Conservation (phyloP, 2,888 invertebrate species). For the Lasioglossum figueresi region DNA sequence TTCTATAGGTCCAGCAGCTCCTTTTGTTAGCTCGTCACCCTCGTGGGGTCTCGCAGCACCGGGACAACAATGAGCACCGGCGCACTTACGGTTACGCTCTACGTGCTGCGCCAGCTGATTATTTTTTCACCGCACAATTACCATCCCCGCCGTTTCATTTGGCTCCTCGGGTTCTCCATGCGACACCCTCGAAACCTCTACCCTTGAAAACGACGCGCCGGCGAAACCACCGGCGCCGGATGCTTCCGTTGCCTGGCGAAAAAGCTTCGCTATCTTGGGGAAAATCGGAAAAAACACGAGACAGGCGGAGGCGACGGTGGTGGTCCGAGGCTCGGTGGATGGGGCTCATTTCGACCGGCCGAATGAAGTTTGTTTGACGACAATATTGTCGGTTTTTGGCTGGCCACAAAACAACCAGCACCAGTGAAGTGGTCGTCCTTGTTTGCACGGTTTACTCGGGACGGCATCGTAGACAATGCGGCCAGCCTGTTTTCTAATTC, state of each 20-base stretch:
- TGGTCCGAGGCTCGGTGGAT: slow-evolving; percentile 15
- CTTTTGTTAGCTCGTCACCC: slow-evolving; percentile 59
- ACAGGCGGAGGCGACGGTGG: neutral
- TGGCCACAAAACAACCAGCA: slow-evolving; percentile 20
- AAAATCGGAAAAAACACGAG: slow-evolving; percentile 19
- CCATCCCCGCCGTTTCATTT: slow-evolving; percentile 65
- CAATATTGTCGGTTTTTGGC: slow-evolving; percentile 41
- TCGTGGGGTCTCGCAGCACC: slow-evolving; percentile 41
- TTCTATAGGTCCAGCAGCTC: slow-evolving; percentile 60
- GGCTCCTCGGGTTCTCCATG: slow-evolving; percentile 16
- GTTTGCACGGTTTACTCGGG: slow-evolving; percentile 31
- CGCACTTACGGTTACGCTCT: slow-evolving; percentile 59
- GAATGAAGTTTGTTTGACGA: slow-evolving; percentile 64
- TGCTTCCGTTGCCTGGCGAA: slow-evolving; percentile 8
- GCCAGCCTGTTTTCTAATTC: slow-evolving; percentile 18
- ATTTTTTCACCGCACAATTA: slow-evolving; percentile 81
- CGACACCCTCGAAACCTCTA: slow-evolving; percentile 48
- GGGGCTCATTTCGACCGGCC: slow-evolving; percentile 45
- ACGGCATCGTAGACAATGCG: slow-evolving; percentile 5
- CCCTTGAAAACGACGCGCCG: slow-evolving; percentile 32
- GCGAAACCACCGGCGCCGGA: neutral
- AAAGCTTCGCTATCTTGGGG: slow-evolving; percentile 29
- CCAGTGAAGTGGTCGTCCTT: slow-evolving; percentile 1
- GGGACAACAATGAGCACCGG: slow-evolving; percentile 54
- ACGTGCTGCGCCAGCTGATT: slow-evolving; percentile 77